Base-by-base conservation (phyloP, 2,888 invertebrate genomes). In the Apamea sordens region DNA sequence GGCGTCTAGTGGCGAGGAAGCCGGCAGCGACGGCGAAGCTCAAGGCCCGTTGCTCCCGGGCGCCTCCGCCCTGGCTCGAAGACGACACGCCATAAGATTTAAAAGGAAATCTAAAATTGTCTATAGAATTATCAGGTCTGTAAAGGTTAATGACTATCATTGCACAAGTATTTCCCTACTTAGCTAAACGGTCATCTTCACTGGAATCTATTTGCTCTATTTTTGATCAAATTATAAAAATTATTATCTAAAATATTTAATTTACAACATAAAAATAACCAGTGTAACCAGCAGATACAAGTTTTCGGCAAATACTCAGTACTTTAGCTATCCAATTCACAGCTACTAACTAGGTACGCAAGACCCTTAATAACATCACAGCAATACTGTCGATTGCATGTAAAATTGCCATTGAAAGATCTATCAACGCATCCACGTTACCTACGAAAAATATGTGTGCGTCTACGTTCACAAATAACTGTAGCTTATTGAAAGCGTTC, bases 41-140 rank as follows among this genome's bases (percentile, higher is more conserved):
- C 92, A 95, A 91, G 91, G 94, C 91, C 87, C 95, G 92, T 79
- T 95, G 93, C 95, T 95, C 93, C 90, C 96, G 92, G 93, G 95
- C 94, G 89, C 95, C 94, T 93, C 95, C 92, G 93, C 95, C 93
- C 77, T 95, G 93, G 96, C 95, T 90, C 91, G 96, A 92, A 93
- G 96, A 93, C 95, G 96, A 92, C 93, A 95, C 92, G 96, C 97
- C 94, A 93, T 97, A 94, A 96, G 93, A 88, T 91, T 95, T 79
- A 96, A 95, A 88, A 93, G 96, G 90, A 97, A 96, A 92, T 92
- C 95, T 73, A 97, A 96, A 93, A 93, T 96, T 86, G 90, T 94
- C 90, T 96, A 94, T 92, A 94, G 95, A 94, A 91, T 96, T 84
- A 82, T 93, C 91, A 97, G 96, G 96, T 97, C 82, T 84, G 94